Evolutionary conservation across 2,113 vertebrate genomes (phyloP), one percentile per base, ranked within the genome.

Genomic region (Sterrhoptilus dennistouni): DNA sequence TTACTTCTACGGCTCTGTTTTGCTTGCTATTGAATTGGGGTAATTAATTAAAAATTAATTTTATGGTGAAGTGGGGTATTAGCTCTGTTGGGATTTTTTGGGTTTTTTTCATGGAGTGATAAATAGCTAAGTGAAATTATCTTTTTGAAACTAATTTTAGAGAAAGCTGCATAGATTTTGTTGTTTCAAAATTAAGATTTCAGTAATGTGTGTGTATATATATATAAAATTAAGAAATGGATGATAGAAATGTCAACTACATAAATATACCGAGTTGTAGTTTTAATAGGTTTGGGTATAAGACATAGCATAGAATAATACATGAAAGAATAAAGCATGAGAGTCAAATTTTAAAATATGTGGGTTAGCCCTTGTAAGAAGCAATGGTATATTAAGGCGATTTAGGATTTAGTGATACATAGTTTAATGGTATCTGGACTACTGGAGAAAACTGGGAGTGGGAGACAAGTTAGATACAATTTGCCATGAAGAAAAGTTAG

Each of bases 401-500:
- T 36, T 42, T 45, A 61, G 14, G 70, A 4, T 36, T 42, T 45
- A 61, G 14, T 45, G 12, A 14, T 65, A 28, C 4, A 11, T 36
- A 28, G 15, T 60, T 56, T 24, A 53, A 17, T 70, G 28, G 22
- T 57, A 66, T 8, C 15, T 44, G 17, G 19, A 27, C 12, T 52
- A 19, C 14, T 87, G 18, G 11, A 60, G 40, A 85, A 79, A 14
- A 8, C 5, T 24, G 6, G 6, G 42, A 49, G 11, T 79, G 2
- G 5, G 42, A 76, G 35, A 50, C 11, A 45, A 49, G 6, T 24
- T 38, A 36, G 9, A 11, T 68, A 11, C 0, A 2, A 4, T 11
- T 61, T 81, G 14, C 15, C 0, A 3, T 27, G 11, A 75, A 11
- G 4, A 31, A 24, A 50, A 27, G 3, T 42, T 42, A 11, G 14